These are phyloP conservation scores for Rhinoptilus africanus DNA, from an alignment of 2,113 vertebrate genomes.

Conservation along the genomic window DNA sequence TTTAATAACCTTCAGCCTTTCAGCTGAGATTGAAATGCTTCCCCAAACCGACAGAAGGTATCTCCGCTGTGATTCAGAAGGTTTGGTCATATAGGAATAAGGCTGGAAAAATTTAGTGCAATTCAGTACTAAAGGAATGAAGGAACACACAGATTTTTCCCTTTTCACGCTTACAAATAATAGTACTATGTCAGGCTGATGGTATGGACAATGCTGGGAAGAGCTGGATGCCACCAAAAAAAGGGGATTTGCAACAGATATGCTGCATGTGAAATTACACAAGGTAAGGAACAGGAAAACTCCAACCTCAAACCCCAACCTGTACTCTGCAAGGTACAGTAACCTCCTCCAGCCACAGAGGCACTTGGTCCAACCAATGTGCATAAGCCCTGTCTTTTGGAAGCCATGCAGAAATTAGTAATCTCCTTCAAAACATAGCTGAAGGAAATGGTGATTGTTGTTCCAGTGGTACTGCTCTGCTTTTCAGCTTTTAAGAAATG, in stretches of 20 bases:
- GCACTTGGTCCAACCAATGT: background rate
- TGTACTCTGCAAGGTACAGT: background rate
- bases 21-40: background rate
- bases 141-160: background rate
- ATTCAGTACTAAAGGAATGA: background rate
- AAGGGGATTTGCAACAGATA: background rate
- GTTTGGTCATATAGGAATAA: background rate
- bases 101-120: background rate
- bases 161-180: background rate
- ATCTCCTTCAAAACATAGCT: background rate
- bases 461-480: background rate
- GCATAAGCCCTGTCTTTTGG: background rate
- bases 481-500: background rate
- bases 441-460: background rate
- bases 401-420: background rate
- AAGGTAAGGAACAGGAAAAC: background rate
- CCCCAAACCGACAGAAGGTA: background rate
- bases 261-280: background rate
- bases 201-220: background rate
- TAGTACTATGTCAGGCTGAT: background rate
- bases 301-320: background rate
- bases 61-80: background rate
- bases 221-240: background rate
- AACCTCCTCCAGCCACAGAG: accelerated
- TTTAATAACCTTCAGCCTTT: background rate